Evolutionary conservation across 37 sponge, comb jelly and placozoan genomes (phyloP), one percentile per base, ranked within the genome.

Genomic region (Beroe ovata): DNA sequence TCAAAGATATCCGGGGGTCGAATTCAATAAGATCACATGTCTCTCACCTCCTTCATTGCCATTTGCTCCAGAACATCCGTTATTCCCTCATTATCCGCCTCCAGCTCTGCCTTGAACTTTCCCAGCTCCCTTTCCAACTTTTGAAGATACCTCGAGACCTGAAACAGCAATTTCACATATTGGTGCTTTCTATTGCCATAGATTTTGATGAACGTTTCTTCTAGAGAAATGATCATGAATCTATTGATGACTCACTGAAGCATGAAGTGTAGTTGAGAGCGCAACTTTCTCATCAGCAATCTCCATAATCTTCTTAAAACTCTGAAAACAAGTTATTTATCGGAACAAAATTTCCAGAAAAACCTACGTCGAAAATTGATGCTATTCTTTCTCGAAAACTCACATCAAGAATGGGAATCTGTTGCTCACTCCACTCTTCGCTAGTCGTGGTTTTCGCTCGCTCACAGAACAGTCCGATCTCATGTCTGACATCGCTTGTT

Each of bases 11-110:
- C n/a, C n/a, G n/a, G n/a, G n/a, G n/a, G n/a, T n/a, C n/a, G n/a
- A n/a, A n/a, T n/a, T n/a, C n/a, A n/a, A n/a, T n/a, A n/a, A n/a
- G n/a, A n/a, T n/a, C n/a, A n/a, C n/a, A n/a, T n/a, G n/a, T n/a
- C n/a, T n/a, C 69, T 30, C 28, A 77, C 84, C 84, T 77, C 84
- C 33, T 77, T 77, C 84, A 77, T 77, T 21, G 84, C 84, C 84
- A 77, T 91, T 72, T 96, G 95, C 69, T 99, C 99, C 40, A 99
- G 88, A 21, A 90, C 91, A 20, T 96, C 99, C 19, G 99, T 99
- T 36, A 99, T 94, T 16, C 99, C 99, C 28, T 95, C 94, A 22
- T 93, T 96, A 88, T 99, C 99, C 1, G 96, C 96, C 69, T 99
- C 99, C 60, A 99, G 69, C 90, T 99, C 99, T 60, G 94, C 89